Conservation (phyloP, 2,113 vertebrate genomes). For the Takifugu flavidus region DNA sequence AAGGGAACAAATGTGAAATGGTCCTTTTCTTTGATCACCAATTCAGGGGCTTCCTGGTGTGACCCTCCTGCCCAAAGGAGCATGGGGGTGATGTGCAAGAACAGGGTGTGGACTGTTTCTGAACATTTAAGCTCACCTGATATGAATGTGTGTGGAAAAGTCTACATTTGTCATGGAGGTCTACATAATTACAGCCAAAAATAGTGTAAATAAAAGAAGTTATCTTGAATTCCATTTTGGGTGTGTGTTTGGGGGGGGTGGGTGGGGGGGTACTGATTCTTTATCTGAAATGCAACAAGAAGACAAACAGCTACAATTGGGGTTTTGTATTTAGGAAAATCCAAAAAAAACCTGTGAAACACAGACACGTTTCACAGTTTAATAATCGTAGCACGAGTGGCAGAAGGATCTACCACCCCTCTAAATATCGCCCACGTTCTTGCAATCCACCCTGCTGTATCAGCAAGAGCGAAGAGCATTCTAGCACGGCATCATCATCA, state of each 20-base stretch:
- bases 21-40: constrained; percentile 40
- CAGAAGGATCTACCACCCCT: constrained; percentile 57
- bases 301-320: constrained; percentile 47
- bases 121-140: constrained; percentile 2
- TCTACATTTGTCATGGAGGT: constrained; percentile 13
- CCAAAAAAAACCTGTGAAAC: constrained; percentile 62
- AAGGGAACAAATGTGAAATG: constrained; percentile 31
- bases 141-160: constrained; percentile 2
- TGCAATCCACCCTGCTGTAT: constrained; percentile 70
- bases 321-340: constrained; percentile 49
- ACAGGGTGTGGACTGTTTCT: constrained; percentile 5
- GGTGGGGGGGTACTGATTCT: constrained; percentile 13
- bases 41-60: constrained; percentile 48
- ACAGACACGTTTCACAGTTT: constrained; percentile 61
- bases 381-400: constrained; percentile 46
- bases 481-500: constrained; percentile 64
- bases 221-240: constrained; percentile 33
- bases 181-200: not conserved
- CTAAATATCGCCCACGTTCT: constrained; percentile 53
- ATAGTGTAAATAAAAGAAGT: not conserved
- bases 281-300: constrained; percentile 36
- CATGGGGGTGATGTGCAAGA: not conserved
- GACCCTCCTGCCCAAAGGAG: constrained; percentile 23
- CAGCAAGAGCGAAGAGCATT: constrained; percentile 71
- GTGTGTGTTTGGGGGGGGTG: too few species aligned